Evolutionary conservation across 2,113 vertebrate genomes (phyloP), one percentile per base, ranked within the genome.

Genomic region (Alethe diademata): DNA sequence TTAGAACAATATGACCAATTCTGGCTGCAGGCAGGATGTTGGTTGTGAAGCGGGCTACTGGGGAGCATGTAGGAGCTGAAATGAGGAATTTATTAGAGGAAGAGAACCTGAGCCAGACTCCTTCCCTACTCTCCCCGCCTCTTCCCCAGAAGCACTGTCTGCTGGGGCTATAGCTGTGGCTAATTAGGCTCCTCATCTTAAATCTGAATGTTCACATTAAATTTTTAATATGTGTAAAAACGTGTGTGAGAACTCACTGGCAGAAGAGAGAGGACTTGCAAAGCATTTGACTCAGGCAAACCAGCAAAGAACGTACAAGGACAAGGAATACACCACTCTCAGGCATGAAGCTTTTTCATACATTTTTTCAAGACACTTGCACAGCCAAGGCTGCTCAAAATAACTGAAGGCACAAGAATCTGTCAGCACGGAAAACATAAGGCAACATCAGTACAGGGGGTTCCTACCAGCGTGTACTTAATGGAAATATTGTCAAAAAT

Each of bases 301-400:
- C 78, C 73, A 70, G 73, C 82, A 87, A 89, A 92, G 87, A 96
- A 79, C 13, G 19, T 65, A 85, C 1, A 33, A 88, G 70, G 91
- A 87, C 66, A 92, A 95, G 54, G 66, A 91, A 91, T 65, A 85
- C 33, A 65, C 78, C 45, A 23, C 69, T 81, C 42, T 58, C 87
- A 88, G 81, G 38, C 74, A 45, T 38, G 25, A 73, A 75, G 70
- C 4, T 43, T 92, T 95, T 91, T 87, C 57, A 61, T 92, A 38
- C 7, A 2, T 80, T 87, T 91, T 90, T 95, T 75, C 62, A 91
- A 85, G 29, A 53, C 36, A 75, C 43, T 58, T 61, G 58, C 23
- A 12, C 33, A 88, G 93, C 90, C 90, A 93, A 85, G 88, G 42
- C 71, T 51, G 72, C 86, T 95, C 84, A 93, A 79, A 95, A 91